A percentile compares a stretch with the other conserved stretches of the same genome.
Conservation (phyloP, 2,797 vertebrate species). For the Manis pentadactyla region DNA sequence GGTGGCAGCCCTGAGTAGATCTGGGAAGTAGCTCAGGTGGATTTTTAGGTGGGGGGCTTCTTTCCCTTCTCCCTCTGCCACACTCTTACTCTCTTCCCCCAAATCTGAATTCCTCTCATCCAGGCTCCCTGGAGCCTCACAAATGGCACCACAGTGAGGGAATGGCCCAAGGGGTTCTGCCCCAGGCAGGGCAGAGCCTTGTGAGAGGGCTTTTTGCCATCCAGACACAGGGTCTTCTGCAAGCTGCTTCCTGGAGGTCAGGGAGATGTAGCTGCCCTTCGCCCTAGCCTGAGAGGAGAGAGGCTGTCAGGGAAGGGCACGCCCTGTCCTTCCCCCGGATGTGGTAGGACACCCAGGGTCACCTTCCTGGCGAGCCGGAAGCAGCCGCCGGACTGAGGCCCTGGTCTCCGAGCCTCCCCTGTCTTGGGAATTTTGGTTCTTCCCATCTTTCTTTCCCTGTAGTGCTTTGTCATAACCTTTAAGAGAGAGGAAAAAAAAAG, state of each 20-base stretch:
- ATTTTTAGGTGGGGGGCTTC: background rate
- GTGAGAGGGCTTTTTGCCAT: background rate
- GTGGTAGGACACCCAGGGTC: background rate
- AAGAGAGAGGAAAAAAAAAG: background rate
- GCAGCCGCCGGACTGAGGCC: background rate
- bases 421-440: background rate
- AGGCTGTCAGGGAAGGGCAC: background rate
- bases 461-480: background rate
- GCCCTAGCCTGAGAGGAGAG: background rate
- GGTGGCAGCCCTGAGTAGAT: background rate
- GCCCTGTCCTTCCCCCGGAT: background rate
- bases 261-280: background rate
- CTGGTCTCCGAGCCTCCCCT: background rate
- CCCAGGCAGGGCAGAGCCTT: background rate
- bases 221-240: background rate
- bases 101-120: background rate
- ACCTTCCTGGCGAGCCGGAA: background rate
- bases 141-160: too few relatives aligned
- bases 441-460: background rate
- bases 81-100: background rate
- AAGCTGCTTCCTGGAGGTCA: background rate
- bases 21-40: background rate
- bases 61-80: background rate
- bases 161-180: background rate
- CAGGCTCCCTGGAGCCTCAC: background rate